Conservation (phyloP, 2,888 invertebrate genomes). For the Torymus tubicola region DNA sequence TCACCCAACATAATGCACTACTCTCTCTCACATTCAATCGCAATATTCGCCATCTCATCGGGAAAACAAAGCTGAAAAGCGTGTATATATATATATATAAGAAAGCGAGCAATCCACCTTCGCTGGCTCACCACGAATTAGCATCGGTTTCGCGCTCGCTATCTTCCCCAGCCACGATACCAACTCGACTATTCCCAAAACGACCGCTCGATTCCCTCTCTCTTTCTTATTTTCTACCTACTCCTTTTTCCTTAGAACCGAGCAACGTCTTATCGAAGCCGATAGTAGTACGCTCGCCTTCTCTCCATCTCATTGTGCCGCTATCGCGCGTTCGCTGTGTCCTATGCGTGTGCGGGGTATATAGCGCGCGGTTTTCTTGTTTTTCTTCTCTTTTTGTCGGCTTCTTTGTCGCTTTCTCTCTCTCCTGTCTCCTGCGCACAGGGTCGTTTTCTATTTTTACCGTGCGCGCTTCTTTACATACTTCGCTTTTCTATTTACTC, state of each 20-base stretch:
- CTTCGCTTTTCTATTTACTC: constrained; percentile 47
- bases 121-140: background rate
- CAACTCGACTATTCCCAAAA: constrained; percentile 25
- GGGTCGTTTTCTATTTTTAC: constrained; percentile 31
- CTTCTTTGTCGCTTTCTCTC: background rate
- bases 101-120: too few relatives aligned
- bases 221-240: background rate
- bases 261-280: constrained; percentile 34
- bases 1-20: too few relatives aligned
- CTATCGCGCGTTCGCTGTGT: too few relatives aligned
- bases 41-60: too few relatives aligned
- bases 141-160: constrained; percentile 4
- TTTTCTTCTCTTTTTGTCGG: constrained; percentile 38
- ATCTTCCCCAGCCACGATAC: too few relatives aligned
- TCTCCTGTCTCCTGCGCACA: background rate
- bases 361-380: constrained; percentile 7
- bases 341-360: background rate
- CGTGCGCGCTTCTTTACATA: constrained; percentile 32
- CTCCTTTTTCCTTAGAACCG: background rate
- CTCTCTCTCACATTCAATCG: too few relatives aligned
- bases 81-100: too few relatives aligned
- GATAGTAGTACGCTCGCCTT: constrained; percentile 9
- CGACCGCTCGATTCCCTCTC: constrained; percentile 6
- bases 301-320: background rate
- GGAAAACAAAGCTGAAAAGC: too few relatives aligned